Percentiles rank a stretch among this genome's conserved stretches.
Evolutionary conservation across 2,113 vertebrate genomes (phyloP).

Genomic region (Piprites chloris): DNA sequence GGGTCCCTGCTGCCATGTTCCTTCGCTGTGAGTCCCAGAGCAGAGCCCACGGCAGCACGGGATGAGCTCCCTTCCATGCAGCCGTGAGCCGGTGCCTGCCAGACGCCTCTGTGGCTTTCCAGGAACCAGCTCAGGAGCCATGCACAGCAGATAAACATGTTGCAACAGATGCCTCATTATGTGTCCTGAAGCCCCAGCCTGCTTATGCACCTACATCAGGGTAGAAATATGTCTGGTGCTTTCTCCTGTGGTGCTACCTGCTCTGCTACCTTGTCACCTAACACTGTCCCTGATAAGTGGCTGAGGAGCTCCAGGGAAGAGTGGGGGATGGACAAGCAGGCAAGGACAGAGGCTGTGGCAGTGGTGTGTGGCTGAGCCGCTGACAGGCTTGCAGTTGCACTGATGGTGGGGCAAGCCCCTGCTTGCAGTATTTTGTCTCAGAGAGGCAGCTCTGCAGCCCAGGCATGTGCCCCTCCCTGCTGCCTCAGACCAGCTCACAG

Average conservation of each 20-base stretch:
- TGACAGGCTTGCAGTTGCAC: background rate
- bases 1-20: fast-evolving
- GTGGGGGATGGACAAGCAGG: background rate
- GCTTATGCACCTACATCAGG: background rate
- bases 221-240: background rate
- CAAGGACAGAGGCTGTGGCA: background rate
- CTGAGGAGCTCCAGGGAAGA: background rate
- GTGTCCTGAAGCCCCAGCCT: background rate
- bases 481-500: background rate
- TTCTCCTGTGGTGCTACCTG: background rate
- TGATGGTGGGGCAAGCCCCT: background rate
- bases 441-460: background rate
- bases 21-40: background rate
- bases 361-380: fast-evolving
- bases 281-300: fast-evolving
- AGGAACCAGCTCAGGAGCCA: background rate
- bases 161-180: background rate
- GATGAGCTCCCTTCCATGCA: background rate
- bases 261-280: background rate
- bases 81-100: fast-evolving
- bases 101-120: background rate
- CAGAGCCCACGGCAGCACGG: background rate
- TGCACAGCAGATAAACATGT: background rate
- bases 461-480: background rate
- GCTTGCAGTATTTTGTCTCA: background rate